phyloP scores from a whole-genome alignment of 2,888 invertebrate genomes.

The Caenorhabditis sulstoni region DNA sequence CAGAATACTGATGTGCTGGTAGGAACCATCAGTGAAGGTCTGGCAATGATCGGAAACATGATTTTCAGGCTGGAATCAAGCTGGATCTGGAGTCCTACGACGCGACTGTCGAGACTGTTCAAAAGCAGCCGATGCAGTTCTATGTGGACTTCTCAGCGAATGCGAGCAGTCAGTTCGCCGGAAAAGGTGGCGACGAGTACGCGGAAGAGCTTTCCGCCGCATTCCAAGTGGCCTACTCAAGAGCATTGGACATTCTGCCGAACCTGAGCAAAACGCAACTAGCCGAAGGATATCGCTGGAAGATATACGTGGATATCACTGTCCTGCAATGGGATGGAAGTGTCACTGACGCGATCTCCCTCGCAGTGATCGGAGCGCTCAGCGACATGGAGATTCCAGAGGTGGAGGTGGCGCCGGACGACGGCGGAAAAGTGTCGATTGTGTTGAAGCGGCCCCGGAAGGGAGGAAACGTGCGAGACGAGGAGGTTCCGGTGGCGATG shows the following conservation, averaged over 20 bases:
- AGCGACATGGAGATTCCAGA: conserved; percentile 71
- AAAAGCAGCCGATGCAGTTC: conserved; percentile 90
- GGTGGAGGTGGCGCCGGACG: conserved; percentile 70
- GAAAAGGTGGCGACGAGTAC: conserved; percentile 91
- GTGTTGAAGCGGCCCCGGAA: conserved; percentile 65
- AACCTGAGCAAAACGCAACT: conserved; percentile 69
- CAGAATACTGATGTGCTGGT: conserved; percentile 91
- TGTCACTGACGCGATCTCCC: conserved; percentile 93
- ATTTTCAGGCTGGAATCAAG: conserved; percentile 81
- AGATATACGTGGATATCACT: conserved; percentile 74
- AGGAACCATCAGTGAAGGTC: background rate
- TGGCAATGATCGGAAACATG: too few relatives aligned
- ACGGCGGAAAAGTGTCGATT: conserved; percentile 71
- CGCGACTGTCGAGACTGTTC: conserved; percentile 84
- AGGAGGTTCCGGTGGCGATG: conserved; percentile 61
- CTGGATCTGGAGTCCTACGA: conserved; percentile 81
- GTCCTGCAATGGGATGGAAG: conserved; percentile 96
- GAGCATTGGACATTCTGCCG: conserved; percentile 85
- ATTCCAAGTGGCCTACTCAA: conserved; percentile 87
- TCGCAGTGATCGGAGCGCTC: conserved; percentile 84
- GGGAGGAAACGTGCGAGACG: conserved; percentile 55
- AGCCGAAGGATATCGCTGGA: conserved; percentile 72
- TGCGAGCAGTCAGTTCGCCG: conserved; percentile 96
- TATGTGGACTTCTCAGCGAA: conserved; percentile 98
- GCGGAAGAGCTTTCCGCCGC: conserved; percentile 90